Conservation (phyloP, 2,797 vertebrate genomes). For the Carapus acus region DNA sequence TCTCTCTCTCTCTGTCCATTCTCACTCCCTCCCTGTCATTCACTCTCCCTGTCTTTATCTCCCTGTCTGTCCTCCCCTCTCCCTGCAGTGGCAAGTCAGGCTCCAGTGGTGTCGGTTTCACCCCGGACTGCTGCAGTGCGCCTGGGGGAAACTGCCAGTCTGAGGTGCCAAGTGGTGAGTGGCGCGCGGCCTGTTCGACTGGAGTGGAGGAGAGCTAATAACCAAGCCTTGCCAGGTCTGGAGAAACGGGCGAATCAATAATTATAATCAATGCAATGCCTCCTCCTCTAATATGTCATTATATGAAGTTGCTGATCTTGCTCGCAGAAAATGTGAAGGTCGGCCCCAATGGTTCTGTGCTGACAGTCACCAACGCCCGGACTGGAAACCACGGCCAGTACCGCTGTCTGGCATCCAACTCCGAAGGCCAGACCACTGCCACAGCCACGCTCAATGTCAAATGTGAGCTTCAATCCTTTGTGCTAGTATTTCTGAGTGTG, state of each 20-base stretch:
- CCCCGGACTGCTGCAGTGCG: conserved; percentile 74
- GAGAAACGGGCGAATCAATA: neutral
- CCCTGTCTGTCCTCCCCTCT: neutral
- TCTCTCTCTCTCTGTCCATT: no score
- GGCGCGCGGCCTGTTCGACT: conserved; percentile 71
- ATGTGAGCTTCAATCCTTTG: conserved; percentile 63
- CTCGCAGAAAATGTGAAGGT: conserved; percentile 79
- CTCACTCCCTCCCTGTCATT: no score
- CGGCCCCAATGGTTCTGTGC: conserved; percentile 77
- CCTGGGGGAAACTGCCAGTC: conserved; percentile 78
- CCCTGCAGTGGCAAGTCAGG: conserved; percentile 66
- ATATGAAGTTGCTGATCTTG: conserved; percentile 1
- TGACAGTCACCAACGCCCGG: conserved; percentile 70
- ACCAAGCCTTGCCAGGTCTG: conserved; percentile 77
- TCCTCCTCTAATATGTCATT: neutral
- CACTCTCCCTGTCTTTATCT: neutral
- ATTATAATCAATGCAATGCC: neutral
- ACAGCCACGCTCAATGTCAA: conserved; percentile 77
- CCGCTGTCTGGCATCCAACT: conserved; percentile 79
- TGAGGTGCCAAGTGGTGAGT: conserved; percentile 75
- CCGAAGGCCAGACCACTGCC: conserved; percentile 70
- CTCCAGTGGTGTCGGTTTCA: conserved; percentile 79
- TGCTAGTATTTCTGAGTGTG: neutral
- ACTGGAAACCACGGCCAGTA: conserved; percentile 83
- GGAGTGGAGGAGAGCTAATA: conserved; percentile 79